These are phyloP conservation scores for Gastrophryne carolinensis DNA, from an alignment of 2,797 vertebrate species.

Conservation along the genomic window DNA sequence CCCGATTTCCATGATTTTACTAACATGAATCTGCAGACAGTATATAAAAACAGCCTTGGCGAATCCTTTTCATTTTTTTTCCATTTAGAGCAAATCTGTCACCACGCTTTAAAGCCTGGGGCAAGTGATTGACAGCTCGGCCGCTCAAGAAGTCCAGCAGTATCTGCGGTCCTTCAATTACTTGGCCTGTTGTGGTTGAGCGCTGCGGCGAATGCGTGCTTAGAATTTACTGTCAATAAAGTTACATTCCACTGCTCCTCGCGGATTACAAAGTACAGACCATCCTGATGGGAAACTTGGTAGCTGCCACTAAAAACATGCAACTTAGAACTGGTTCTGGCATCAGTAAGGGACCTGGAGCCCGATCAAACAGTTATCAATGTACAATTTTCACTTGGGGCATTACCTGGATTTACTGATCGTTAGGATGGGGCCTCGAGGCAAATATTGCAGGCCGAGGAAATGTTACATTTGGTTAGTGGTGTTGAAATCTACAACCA, in stretches of 20 bases:
- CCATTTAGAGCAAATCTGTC: background rate
- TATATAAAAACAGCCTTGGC: background rate
- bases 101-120: background rate
- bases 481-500: background rate
- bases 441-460: background rate
- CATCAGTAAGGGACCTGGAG: background rate
- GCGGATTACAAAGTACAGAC: no score
- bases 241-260: constrained; percentile 15
- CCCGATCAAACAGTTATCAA: background rate
- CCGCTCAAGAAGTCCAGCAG: constrained; percentile 14
- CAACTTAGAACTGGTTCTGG: background rate
- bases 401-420: constrained; percentile 1
- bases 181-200: constrained; percentile 3
- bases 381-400: background rate
- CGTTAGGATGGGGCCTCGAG: background rate
- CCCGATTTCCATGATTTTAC: no score
- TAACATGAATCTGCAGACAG: no score
- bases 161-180: constrained; percentile 30
- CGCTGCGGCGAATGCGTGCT: background rate
- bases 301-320: background rate
- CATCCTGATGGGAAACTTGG: background rate
- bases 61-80: background rate
- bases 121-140: constrained; percentile 15
- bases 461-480: no score
- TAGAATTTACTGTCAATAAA: background rate